Base-by-base conservation (phyloP, 1,140 invertebrate genomes). In the Habropoda laboriosa region DNA sequence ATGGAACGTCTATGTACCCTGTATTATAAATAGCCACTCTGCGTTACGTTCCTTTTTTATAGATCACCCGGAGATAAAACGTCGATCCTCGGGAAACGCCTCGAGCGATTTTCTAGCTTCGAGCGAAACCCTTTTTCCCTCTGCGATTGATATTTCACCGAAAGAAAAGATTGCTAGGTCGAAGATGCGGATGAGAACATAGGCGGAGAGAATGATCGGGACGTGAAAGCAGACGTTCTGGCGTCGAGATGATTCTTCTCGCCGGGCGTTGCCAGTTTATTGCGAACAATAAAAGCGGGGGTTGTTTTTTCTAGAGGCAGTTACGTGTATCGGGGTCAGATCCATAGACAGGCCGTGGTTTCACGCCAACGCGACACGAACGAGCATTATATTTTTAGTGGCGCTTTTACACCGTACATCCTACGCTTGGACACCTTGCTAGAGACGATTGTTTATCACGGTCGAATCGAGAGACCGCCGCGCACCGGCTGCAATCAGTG, bases 311-410 rank as follows among this genome's bases (percentile, higher is more conserved):
- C 66, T 51, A 80, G 79, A 81, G 49, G 60, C 60, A 30, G 49
- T 49, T 72, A 72, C 72, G 70, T 68, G 55, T 81, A 89, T 88
- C 81, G 87, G 79, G 87, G 88, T 86, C 88, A 89, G 68, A 87
- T 82, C 87, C 81, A 88, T 89, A 80, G 75, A 79, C 64, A 79
- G 21, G 45, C 78, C 72, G 74, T 74, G 64, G 81, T 88, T 89
- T 85, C 79, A 86, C 84, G 80, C 86, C 82, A 88, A 87, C 88
- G 84, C 85, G 79, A 80, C 82, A 72, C 84, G 80, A 75, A 30
- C 61, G 55, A 85, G 77, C 60, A 45, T 73, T 58, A 67, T 86
- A 88, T 85, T 85, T 81, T 79, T 88, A 87, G 83, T 74, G 45
- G n/a, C 45, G 73, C 82, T 81, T 86, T 81, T 85, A 45, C 68